Percentiles rank a stretch among this genome's conserved stretches.
These are phyloP conservation scores for Venusia cambrica DNA, from an alignment of 2,888 invertebrate genomes.

Conservation along the genomic window DNA sequence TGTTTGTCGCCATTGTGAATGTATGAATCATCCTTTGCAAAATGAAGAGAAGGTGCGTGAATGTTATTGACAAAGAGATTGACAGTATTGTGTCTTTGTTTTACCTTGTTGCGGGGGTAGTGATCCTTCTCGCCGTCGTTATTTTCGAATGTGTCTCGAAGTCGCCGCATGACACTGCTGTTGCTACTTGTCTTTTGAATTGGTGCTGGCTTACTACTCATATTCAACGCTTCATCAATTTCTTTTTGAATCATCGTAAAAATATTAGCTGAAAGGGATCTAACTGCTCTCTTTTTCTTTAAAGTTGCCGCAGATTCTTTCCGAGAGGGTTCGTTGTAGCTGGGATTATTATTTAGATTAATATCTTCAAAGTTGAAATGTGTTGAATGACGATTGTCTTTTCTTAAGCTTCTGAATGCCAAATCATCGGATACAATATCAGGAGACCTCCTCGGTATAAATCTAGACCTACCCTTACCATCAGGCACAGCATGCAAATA, in stretches of 20 bases:
- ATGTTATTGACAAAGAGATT: constrained; percentile 74
- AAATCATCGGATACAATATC: constrained; percentile 93
- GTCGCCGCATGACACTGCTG: constrained; percentile 78
- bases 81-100: constrained; percentile 75
- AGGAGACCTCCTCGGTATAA: constrained; percentile 86
- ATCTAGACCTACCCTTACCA: constrained; percentile 80
- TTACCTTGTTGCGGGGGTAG: constrained; percentile 76
- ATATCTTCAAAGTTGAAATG: constrained; percentile 73
- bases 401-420: constrained; percentile 91
- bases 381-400: constrained; percentile 85
- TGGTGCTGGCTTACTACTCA: constrained; percentile 65
- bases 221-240: constrained; percentile 79
- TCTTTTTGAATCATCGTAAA: constrained; percentile 87
- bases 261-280: constrained; percentile 92
- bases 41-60: constrained; percentile 68
- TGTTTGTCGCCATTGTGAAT: constrained; percentile 73
- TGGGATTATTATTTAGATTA: constrained; percentile 70
- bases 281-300: constrained; percentile 89
- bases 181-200: constrained; percentile 83
- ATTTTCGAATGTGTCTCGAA: constrained; percentile 69
- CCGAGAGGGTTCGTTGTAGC: constrained; percentile 54
- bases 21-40: constrained; percentile 77
- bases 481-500: constrained; percentile 90
- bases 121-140: constrained; percentile 67
- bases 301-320: constrained; percentile 68